A percentile compares a stretch with the other conserved stretches of the same genome.
These are phyloP conservation scores for Euwallacea fornicatus DNA, from an alignment of 1,140 invertebrate genomes.

Conservation along the genomic window DNA sequence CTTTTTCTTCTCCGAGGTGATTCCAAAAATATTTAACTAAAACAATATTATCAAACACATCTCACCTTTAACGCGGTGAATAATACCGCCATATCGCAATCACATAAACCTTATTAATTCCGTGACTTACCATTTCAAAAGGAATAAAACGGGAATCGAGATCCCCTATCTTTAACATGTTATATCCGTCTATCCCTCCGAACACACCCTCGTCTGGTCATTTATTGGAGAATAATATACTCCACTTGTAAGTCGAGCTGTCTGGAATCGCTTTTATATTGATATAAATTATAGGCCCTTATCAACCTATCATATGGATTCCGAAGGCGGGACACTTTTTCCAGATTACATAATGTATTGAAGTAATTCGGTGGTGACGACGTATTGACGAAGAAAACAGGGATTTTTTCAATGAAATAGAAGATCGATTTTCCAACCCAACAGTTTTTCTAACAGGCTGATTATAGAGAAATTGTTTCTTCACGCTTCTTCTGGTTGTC, in stretches of 20 bases:
- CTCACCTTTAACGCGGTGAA: no score
- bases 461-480: no score
- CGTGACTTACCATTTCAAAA: conserved; percentile 5
- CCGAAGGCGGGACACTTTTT: conserved; percentile 3
- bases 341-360: background rate
- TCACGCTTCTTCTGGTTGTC: no score
- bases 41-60: no score
- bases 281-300: conserved; percentile 15
- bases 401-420: no score
- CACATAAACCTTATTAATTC: background rate
- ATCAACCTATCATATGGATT: conserved; percentile 2
- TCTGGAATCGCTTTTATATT: conserved; percentile 14
- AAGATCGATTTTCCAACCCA: no score
- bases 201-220: conserved; percentile 9
- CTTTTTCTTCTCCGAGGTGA: no score
- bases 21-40: no score
- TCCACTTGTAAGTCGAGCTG: conserved; percentile 14
- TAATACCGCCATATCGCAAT: no score
- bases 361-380: no score
- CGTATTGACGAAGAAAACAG: no score
- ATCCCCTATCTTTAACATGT: conserved; percentile 15
- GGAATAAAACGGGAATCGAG: conserved; percentile 5
- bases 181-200: conserved; percentile 11
- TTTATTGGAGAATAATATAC: conserved; percentile 15
- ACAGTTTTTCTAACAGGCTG: no score